A percentile compares a stretch with the other conserved stretches of the same genome.
phyloP scores from a whole-genome alignment of 35 echinoderm and acorn worm species.

The Nesometra sesokonis region DNA sequence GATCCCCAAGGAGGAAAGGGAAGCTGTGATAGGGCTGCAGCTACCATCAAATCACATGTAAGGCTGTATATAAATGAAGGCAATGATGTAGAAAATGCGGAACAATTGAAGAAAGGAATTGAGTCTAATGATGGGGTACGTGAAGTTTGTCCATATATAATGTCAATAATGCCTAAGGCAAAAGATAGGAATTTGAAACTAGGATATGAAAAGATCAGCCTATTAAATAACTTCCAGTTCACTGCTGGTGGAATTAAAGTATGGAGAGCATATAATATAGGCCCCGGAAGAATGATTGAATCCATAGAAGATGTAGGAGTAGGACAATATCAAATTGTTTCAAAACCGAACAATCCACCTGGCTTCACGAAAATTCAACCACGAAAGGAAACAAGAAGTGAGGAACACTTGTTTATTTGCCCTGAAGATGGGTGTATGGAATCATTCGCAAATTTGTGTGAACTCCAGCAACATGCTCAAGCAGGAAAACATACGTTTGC shows the following conservation, averaged over 20 bases:
- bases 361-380: no score
- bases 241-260: no score
- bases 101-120: conserved; percentile 7
- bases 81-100: conserved; percentile 5
- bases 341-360: neutral
- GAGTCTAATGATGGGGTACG: neutral
- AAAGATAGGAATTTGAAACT: no score
- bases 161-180: no score
- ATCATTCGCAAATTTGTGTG: conserved; percentile 1
- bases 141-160: no score
- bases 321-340: no score
- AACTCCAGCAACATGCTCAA: neutral
- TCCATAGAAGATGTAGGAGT: no score
- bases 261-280: no score
- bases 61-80: conserved; percentile 2
- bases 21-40: conserved; percentile 6
- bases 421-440: conserved; percentile 2
- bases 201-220: no score
- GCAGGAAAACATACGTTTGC: neutral
- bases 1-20: conserved; percentile 25
- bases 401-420: neutral
- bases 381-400: no score
- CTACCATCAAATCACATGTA: conserved; percentile 5
- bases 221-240: no score
- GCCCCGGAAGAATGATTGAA: no score